phyloP scores from a whole-genome alignment of 92 coral and sea anemone genomes.

The Blastomussa wellsi region DNA sequence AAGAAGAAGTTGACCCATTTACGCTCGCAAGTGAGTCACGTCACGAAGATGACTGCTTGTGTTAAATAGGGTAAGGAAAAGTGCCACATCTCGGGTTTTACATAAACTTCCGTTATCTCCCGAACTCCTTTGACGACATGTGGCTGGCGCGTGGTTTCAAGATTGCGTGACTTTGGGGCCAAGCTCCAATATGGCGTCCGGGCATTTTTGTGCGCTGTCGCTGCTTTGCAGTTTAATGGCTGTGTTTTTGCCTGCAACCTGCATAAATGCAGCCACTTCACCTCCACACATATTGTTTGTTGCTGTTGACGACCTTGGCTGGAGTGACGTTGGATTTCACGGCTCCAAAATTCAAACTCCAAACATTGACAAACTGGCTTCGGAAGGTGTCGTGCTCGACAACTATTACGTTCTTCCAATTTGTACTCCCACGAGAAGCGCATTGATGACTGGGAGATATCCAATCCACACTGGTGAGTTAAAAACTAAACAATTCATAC shows the following conservation, averaged over 20 bases:
- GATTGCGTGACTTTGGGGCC: too few relatives aligned
- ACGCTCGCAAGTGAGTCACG: too few relatives aligned
- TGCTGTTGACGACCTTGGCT: conserved; percentile 45
- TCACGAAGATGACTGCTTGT: too few relatives aligned
- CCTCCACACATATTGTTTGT: conserved; percentile 42
- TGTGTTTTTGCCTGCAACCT: not conserved
- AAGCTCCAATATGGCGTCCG: too few relatives aligned
- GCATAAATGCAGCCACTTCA: not conserved
- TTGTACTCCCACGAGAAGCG: not conserved
- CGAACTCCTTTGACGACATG: too few relatives aligned
- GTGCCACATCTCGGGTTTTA: too few relatives aligned
- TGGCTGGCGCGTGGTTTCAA: too few relatives aligned
- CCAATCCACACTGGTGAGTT: conserved; percentile 10
- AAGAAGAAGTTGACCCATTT: too few relatives aligned
- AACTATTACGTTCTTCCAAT: conserved; percentile 9
- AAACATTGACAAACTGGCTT: conserved; percentile 4
- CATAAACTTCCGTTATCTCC: too few relatives aligned
- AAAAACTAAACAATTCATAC: not conserved
- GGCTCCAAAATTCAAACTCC: conserved; percentile 10
- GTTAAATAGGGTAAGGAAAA: too few relatives aligned
- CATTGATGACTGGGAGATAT: not conserved
- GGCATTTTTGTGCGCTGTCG: not conserved
- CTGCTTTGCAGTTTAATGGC: not conserved
- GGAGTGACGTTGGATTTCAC: conserved; percentile 33
- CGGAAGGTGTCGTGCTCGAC: conserved; percentile 1